Evolutionary conservation across 2,797 vertebrate species (phyloP), one percentile per base, ranked within the genome.

Genomic region (Stomatorhinus walkeri): DNA sequence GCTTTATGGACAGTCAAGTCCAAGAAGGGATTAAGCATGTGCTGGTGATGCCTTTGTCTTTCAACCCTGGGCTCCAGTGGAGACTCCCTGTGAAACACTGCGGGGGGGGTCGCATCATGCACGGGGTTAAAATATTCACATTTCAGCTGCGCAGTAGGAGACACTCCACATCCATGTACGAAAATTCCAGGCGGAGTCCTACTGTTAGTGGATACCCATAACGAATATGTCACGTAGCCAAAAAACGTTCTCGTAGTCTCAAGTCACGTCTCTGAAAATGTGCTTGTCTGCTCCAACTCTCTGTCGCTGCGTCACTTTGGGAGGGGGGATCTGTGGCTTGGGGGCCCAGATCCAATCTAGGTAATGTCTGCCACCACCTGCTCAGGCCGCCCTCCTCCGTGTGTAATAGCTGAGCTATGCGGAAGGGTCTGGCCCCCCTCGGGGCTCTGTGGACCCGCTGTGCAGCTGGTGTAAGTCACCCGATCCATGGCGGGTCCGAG

Each of bases 1-100:
- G 5, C 89, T 91, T 90, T 91, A 91, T 96, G 95, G 94, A 95
- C 94, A 95, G 95, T 94, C 95, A 93, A 92, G 89, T 86, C 91
- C 89, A 89, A 54, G 12, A 87, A 83, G 91, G 91, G 93, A 94
- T 93, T 92, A 93, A 92, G 92, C 90, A 90, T 93, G 94, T 95
- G 93, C 94, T 92, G 92, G 43, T 94, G 94, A 92, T 95, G 91
- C 92, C 92, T 94, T 87, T 54, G 89, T 88, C 85, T 88, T 89
- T 88, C 90, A 87, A 81, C 88, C 68, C 54, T 28, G 72, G 87
- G 87, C 83, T 89, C 22, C 4, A 28, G 22, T 32, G 46, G 40
- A 68, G 19, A 14, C 32, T 64, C 56, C 19, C 32, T 10, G 40
- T 28, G 59, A 43, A 87, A 14, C 7, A 5, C 19, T 48, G 36